Evolutionary conservation across 2,113 vertebrate genomes (phyloP), one percentile per base, ranked within the genome.

Genomic region (Odocoileus hemionus): DNA sequence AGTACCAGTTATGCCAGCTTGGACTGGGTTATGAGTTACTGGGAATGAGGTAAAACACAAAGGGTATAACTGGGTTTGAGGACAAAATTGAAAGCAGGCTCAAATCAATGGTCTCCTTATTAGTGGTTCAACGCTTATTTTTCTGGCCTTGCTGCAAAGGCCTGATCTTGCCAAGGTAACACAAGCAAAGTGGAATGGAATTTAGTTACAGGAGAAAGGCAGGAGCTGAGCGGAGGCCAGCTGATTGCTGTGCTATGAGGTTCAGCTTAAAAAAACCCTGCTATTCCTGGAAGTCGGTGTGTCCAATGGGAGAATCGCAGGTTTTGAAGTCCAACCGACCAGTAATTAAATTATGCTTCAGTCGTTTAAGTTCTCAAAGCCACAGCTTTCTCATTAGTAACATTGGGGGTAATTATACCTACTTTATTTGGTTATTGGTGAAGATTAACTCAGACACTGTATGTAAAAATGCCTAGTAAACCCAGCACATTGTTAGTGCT

Each of bases 11-110:
- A 58, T 25, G 55, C 50, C 83, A 94, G 54, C 55, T 90, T 94
- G 43, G 60, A 67, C 8, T 86, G 50, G 57, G 28, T 61, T 43
- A 70, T 91, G 55, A 84, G 55, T 97, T 83, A 89, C 55, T 79
- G n/a, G 57, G 7, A 97, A 95, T n/a, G 74, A 76, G 36, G 21
- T 91, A 78, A 86, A 98, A 95, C 89, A 86, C 54, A 94, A 97
- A 95, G 43, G 89, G 58, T 70, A 93, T 70, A 93, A 92, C 39
- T 95, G 87, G 10, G 64, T 92, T 88, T 97, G 15, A 3, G 25
- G 70, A 90, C 54, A 92, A 95, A 95, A 96, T 64, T 83, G 86
- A 95, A 95, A 96, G 80, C 61, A 74, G 45, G 30, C 16, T 94
- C 89, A 93, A 93, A 78, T 50, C 58, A 96, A 76, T 86, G 33